phyloP scores from a whole-genome alignment of 2,113 vertebrate genomes.

The Cariama cristata region DNA sequence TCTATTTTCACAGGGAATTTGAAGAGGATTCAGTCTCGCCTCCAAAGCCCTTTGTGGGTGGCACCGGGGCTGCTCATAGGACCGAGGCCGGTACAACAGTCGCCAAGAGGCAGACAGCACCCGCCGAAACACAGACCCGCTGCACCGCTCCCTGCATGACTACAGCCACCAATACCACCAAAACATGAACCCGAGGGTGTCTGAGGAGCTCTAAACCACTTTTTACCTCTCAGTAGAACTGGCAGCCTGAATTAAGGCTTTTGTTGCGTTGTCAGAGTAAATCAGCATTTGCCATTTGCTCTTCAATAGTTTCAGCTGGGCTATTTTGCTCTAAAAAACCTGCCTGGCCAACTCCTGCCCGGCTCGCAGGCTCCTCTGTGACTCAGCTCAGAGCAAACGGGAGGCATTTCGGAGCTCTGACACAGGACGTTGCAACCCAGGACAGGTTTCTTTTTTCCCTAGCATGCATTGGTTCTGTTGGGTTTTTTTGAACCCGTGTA shows the following conservation, averaged over 20 bases:
- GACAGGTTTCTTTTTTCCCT: background rate
- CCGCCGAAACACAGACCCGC: fast-evolving
- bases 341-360: background rate
- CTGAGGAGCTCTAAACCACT: background rate
- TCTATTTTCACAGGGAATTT: fast-evolving
- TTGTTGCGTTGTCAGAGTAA: constrained; percentile 4
- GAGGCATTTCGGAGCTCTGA: background rate
- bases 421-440: background rate
- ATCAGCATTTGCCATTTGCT: constrained; percentile 11
- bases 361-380: background rate
- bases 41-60: background rate
- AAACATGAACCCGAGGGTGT: fast-evolving
- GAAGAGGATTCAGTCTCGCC: background rate
- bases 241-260: constrained; percentile 13
- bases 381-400: constrained; percentile 6
- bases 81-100: fast-evolving
- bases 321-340: background rate
- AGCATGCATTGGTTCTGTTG: background rate
- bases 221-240: background rate
- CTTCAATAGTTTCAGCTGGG: background rate
- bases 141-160: fast-evolving
- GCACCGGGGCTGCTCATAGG: background rate
- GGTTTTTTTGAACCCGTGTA: background rate
- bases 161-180: fast-evolving
- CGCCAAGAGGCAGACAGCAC: background rate